phyloP scores from a whole-genome alignment of 2,888 invertebrate genomes.

The Drosophila picticornis region DNA sequence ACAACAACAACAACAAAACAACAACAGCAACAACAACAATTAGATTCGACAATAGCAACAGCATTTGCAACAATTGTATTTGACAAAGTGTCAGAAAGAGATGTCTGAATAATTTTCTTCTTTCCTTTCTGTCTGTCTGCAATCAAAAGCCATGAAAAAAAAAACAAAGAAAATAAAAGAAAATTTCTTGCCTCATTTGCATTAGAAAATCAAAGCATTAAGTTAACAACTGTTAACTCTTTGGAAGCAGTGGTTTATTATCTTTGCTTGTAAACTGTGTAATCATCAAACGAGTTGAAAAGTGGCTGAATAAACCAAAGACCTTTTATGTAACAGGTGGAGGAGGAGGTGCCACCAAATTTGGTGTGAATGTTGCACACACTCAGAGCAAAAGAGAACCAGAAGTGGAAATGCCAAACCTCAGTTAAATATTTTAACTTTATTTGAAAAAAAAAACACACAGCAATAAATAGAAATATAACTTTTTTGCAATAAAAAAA shows the following conservation, averaged over 20 bases:
- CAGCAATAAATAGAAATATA: background rate
- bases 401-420: background rate
- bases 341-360: conserved; percentile 1
- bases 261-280: background rate
- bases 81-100: background rate
- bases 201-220: conserved; percentile 17
- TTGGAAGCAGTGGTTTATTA: conserved; percentile 1
- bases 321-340: background rate
- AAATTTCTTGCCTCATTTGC: conserved; percentile 25
- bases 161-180: background rate
- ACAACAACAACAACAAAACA: conserved; percentile 48
- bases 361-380: background rate
- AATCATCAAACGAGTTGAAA: background rate
- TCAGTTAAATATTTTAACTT: background rate
- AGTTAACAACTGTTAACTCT: conserved; percentile 21
- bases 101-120: background rate
- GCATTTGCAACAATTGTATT: conserved; percentile 1
- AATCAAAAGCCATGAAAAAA: background rate
- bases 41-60: conserved; percentile 14
- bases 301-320: background rate
- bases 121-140: conserved; percentile 5
- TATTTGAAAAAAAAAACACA: background rate
- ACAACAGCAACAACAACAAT: conserved; percentile 43
- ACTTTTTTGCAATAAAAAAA: background rate
- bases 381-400: background rate